These are phyloP conservation scores for Onychorhynchus coronatus DNA, from an alignment of 2,113 vertebrate species.

Conservation along the genomic window DNA sequence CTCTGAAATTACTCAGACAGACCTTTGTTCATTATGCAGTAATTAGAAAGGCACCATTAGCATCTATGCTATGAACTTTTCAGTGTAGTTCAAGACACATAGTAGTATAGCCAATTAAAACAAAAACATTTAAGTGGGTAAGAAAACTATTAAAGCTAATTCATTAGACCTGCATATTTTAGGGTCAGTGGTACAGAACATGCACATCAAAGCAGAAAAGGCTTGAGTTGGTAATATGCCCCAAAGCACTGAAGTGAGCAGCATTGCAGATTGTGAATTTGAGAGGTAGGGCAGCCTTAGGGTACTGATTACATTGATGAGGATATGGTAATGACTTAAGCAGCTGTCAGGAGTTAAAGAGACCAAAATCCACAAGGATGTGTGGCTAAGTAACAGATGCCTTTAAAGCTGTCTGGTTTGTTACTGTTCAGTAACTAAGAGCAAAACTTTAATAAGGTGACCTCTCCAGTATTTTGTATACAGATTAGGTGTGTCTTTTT, in stretches of 20 bases:
- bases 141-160: conserved; percentile 76
- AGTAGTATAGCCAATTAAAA: conserved; percentile 78
- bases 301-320: conserved; percentile 68
- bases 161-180: conserved; percentile 78
- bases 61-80: conserved; percentile 77
- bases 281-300: conserved; percentile 53
- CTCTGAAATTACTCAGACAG: conserved; percentile 74
- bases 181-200: conserved; percentile 69
- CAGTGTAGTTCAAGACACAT: conserved; percentile 73
- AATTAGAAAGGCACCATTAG: conserved; percentile 79
- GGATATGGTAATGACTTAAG: conserved; percentile 61
- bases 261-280: conserved; percentile 59
- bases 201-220: conserved; percentile 74
- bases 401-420: conserved; percentile 45
- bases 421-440: conserved; percentile 40
- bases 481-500: not conserved
- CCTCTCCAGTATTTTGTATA: not conserved
- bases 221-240: conserved; percentile 63
- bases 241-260: conserved; percentile 66
- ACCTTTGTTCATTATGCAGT: conserved; percentile 74
- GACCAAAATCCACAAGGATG: conserved; percentile 44
- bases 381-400: conserved; percentile 36
- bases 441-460: conserved; percentile 32
- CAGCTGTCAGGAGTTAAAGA: conserved; percentile 45
- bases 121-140: conserved; percentile 76